A percentile compares a stretch with the other conserved stretches of the same genome.
Conservation (phyloP, 1,140 invertebrate genomes). For the Bombus fervidus region DNA sequence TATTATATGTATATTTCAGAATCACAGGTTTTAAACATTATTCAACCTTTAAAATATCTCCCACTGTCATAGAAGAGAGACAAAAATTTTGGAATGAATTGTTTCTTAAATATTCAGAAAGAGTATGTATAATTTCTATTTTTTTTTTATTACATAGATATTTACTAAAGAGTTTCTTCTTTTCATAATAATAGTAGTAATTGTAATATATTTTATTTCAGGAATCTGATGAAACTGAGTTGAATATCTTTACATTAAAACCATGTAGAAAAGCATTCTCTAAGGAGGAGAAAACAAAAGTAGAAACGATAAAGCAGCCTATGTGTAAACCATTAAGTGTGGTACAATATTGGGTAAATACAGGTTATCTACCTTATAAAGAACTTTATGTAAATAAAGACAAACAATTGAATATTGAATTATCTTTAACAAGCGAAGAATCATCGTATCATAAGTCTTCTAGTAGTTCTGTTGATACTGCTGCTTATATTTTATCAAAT, state of each 20-base stretch:
- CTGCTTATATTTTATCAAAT: conserved; percentile 73
- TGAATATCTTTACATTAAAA: conserved; percentile 25
- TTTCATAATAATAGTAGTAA: conserved; percentile 2
- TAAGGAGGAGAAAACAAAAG: not conserved
- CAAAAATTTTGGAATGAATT: conserved; percentile 60
- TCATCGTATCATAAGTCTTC: conserved; percentile 37
- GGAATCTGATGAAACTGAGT: conserved; percentile 41
- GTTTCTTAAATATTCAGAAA: conserved; percentile 64
- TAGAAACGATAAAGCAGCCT: conserved; percentile 42
- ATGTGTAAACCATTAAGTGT: conserved; percentile 56
- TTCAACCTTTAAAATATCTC: conserved; percentile 35
- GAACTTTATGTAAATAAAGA: not conserved
- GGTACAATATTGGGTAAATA: conserved; percentile 75
- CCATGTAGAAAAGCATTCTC: not conserved
- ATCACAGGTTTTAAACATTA: conserved; percentile 11
- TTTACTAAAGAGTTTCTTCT: not conserved
- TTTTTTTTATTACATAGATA: conserved; percentile 9
- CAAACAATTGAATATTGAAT: conserved; percentile 41
- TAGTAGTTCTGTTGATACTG: conserved; percentile 71
- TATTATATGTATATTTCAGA: conserved; percentile 9
- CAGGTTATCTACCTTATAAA: conserved; percentile 67
- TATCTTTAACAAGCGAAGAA: conserved; percentile 55
- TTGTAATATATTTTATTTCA: conserved; percentile 34
- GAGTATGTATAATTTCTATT: conserved; percentile 50
- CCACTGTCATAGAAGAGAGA: conserved; percentile 48